Conservation (phyloP, 2,113 vertebrate genomes). For the Rhabdomys dilectus region DNA sequence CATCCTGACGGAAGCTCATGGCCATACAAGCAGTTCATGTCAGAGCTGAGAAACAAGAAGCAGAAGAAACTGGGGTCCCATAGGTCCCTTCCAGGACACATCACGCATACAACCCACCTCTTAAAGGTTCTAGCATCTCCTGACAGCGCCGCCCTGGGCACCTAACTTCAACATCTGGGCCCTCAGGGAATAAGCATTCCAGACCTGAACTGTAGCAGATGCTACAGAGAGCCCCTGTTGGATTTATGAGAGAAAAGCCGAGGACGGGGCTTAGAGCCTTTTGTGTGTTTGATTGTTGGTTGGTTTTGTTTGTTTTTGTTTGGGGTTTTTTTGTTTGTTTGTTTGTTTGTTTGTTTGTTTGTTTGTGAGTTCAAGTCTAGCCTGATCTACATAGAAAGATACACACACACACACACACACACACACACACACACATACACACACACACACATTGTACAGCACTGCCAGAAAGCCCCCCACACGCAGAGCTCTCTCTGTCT, state of each 20-base stretch:
- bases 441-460: background rate
- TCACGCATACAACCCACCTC: background rate
- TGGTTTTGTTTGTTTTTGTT: background rate
- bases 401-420: background rate
- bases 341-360: background rate
- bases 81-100: background rate
- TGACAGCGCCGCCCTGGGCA: background rate
- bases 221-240: background rate
- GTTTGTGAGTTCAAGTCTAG: background rate
- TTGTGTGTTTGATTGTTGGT: background rate
- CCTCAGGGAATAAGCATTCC: background rate
- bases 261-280: background rate
- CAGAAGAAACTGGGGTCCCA: background rate
- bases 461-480: background rate
- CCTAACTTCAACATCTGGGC: no score
- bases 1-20: fast-evolving
- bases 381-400: background rate
- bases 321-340: background rate
- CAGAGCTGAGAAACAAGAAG: background rate
- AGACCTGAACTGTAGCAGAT: background rate
- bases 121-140: background rate
- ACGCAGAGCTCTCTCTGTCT: background rate
- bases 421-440: no score
- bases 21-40: background rate
- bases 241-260: background rate